Conservation (phyloP, 2,888 invertebrate species). For the Cerastoderma edule region DNA sequence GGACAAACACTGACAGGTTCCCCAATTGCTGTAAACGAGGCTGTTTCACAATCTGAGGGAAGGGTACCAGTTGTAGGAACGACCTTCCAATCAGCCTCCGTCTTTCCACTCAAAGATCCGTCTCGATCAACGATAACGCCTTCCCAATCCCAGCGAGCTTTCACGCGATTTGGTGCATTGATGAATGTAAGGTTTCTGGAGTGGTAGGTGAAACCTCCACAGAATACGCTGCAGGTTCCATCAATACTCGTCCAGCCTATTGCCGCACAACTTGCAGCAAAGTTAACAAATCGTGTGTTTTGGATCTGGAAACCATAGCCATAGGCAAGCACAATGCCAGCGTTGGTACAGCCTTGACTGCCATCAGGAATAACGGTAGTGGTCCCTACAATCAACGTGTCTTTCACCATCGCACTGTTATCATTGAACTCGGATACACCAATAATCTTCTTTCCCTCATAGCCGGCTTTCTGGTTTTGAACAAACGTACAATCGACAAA, state of each 20-base stretch:
- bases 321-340: constrained; percentile 74
- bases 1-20: constrained; percentile 67
- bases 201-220: constrained; percentile 74
- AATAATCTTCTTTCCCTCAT: constrained; percentile 66
- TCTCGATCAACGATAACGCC: constrained; percentile 75
- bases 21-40: constrained; percentile 30
- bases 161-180: constrained; percentile 69
- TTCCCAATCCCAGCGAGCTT: constrained; percentile 69
- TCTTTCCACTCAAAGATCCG: constrained; percentile 73
- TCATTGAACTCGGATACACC: constrained; percentile 42
- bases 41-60: constrained; percentile 49
- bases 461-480: constrained; percentile 77
- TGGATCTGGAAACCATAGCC: constrained; percentile 70
- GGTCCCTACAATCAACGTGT: constrained; percentile 57
- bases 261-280: constrained; percentile 55
- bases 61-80: constrained; percentile 68
- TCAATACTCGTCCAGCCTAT: constrained; percentile 67
- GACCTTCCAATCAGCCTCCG: constrained; percentile 57
- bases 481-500: constrained; percentile 72
- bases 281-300: constrained; percentile 62
- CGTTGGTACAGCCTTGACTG: constrained; percentile 60
- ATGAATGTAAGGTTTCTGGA: constrained; percentile 57
- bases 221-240: constrained; percentile 67
- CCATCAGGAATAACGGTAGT: constrained; percentile 45
- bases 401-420: constrained; percentile 48